Conservation (phyloP, 2,888 invertebrate genomes). For the Gerosis bhagava region DNA sequence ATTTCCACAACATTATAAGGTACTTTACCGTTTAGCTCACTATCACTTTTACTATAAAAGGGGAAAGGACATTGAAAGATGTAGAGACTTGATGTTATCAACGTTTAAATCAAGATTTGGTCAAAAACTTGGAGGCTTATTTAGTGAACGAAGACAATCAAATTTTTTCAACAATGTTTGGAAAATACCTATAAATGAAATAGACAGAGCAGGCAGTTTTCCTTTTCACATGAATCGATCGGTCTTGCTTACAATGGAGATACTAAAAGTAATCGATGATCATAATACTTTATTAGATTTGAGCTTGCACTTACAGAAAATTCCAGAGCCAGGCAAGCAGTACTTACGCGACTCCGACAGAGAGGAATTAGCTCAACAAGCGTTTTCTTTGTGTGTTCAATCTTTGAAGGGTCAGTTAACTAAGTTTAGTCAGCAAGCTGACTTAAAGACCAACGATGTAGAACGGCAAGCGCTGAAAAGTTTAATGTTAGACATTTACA, state of each 20-base stretch:
- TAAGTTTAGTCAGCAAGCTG: constrained; percentile 72
- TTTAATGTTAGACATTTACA: constrained; percentile 83
- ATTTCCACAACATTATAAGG: constrained; percentile 96
- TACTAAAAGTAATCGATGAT: constrained; percentile 90
- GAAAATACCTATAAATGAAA: constrained; percentile 94
- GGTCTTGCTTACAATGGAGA: constrained; percentile 90
- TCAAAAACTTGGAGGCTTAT: constrained; percentile 90
- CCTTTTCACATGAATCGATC: constrained; percentile 95
- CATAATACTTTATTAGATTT: constrained; percentile 90
- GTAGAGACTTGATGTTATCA: constrained; percentile 87
- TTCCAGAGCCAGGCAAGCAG: constrained; percentile 94
- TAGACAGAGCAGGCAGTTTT: constrained; percentile 96
- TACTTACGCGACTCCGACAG: constrained; percentile 94
- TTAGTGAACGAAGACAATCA: constrained; percentile 90
- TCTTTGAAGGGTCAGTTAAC: constrained; percentile 85
- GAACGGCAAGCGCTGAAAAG: constrained; percentile 76
- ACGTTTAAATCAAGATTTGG: constrained; percentile 86
- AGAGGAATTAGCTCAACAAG: constrained; percentile 90
- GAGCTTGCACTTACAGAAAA: constrained; percentile 89
- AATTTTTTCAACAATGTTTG: constrained; percentile 97
- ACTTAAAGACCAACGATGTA: constrained; percentile 66
- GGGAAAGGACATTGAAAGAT: constrained; percentile 86
- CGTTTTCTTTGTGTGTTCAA: constrained; percentile 88
- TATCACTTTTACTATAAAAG: constrained; percentile 89
- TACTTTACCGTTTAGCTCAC: constrained; percentile 93